Base-by-base conservation (phyloP, 1,140 invertebrate species). In the Thaumetopoea pityocampa region DNA sequence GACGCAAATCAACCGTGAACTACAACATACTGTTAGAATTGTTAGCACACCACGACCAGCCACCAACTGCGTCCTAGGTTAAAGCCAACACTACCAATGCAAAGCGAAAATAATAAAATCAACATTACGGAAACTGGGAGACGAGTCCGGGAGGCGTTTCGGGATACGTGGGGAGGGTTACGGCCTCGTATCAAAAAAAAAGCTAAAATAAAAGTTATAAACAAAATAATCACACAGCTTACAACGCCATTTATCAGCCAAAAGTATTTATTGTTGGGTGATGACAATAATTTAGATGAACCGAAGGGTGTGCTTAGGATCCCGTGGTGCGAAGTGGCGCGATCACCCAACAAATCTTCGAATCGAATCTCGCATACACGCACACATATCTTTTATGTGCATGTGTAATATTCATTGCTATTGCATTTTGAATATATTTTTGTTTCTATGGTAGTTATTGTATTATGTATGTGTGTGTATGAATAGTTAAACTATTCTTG, bases 51-150 rank as follows among this genome's bases (percentile, higher is more conserved):
- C 76, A 72, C 46, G 64, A 67, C 77, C 72, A 84, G 70, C 76
- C 65, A 71, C 71, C 71, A 59, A 62, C 54, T 38, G 56, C 62
- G 44, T 67, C 68, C 67, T 52, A 61, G 72, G 68, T 74, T 80
- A 80, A 81, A 80, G 78, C 80, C 76, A 72, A 84, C 63, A 62
- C 72, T 84, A 84, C 80, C 73, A 79, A 84, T 74, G 72, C 80
- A 72, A 84, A 84, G 80, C 80, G 57, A 62, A 77, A 84, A 80
- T 67, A 71, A 78, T 72, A 68, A 70, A 69, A 72, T 65, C 68
- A 81, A 82, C 80, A 73, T 84, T 84, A 84, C 80, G 80, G 76
- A 72, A 66, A 80, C 76, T 70, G 76, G 77, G 80, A 84, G 63
- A 63, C 67, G 77, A 68, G 74, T 80, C 77, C 76, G 55, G 76